Conservation (phyloP, 1,140 invertebrate species). For the Nasonia giraulti region DNA sequence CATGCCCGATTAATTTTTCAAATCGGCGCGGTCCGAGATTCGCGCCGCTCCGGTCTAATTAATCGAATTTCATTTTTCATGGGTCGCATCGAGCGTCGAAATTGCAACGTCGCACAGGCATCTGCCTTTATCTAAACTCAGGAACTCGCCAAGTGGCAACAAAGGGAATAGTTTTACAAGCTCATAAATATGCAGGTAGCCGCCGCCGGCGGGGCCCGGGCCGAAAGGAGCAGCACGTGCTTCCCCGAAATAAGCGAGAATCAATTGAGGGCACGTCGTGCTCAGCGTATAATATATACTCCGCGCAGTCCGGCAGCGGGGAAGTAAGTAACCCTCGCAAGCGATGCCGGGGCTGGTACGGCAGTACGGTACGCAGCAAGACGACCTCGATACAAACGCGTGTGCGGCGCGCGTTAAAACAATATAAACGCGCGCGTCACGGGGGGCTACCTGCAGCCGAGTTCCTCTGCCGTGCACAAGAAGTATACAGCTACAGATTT, state of each 20-base stretch:
- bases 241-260: constrained; percentile 41
- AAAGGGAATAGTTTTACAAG: constrained; percentile 48
- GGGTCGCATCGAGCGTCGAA: too few species aligned
- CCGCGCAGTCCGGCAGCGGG: not conserved
- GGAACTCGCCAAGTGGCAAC: constrained; percentile 19
- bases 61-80: too few species aligned
- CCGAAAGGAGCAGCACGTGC: constrained; percentile 45
- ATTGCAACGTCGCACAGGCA: not conserved
- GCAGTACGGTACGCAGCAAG: not conserved
- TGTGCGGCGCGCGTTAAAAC: constrained; percentile 30
- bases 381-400: not conserved
- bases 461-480: not conserved
- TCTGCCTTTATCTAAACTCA: not conserved
- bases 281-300: not conserved
- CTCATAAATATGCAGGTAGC: constrained; percentile 45
- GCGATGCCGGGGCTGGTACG: constrained; percentile 8
- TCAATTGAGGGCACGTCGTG: constrained; percentile 37
- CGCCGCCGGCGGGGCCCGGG: not conserved
- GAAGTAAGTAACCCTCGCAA: constrained; percentile 21
- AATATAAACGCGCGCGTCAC: constrained; percentile 14
- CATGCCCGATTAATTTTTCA: too few species aligned
- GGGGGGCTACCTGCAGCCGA: not conserved
- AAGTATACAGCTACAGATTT: not conserved
- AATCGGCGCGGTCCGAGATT: too few species aligned
- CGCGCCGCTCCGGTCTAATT: too few species aligned